Evolutionary conservation across 2,797 vertebrate genomes (phyloP), one percentile per base, ranked within the genome.

Genomic region (Schizopygopsis pylzovi): DNA sequence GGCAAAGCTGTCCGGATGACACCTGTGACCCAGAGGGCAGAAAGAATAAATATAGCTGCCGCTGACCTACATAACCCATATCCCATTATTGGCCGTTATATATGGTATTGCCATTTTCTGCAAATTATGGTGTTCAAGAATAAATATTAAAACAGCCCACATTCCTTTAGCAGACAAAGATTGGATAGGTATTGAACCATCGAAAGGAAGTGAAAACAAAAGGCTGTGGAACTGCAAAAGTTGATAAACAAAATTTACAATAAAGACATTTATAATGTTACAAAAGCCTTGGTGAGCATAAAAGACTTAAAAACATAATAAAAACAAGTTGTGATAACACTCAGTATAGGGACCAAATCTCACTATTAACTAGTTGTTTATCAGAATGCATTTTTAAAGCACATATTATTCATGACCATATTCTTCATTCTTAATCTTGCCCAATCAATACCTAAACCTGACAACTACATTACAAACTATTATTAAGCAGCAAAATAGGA

Each of bases 1-100:
- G 96, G 95, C 94, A 97, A 92, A n/a, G 96, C 97, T 20, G 97
- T 98, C 87, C 97, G 95, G 89, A 98, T 97, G 91, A 97, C 93
- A 87, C 97, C 97, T 98, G 92, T 28, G 37, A 61, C 5, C 25
- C 4, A 86, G 15, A 75, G 1, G 47, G 25, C 52, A 68, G n/a
- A 43, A 78, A 49, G 9, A 9, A 83, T 52, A 68, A 37, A 54
- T 82, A 65, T 71, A 88, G 25, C 22, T 79, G 16, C 39, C 0
- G 1, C 65, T 59, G 83, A 85, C 75, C 83, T 71, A 79, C 20
- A 83, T 78, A 63, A 70, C 71, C 43, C 28, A 75, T 16, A 56
- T 81, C 16, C 9, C 41, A 71, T 47, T 37, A 37, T 28, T 33
- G n/a, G 37, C 71, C 0, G 1, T n/a, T 43, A 2, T 70, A 79